Percentiles rank a stretch among this genome's conserved stretches.
These are phyloP conservation scores for Chanos chanos DNA, from an alignment of 2,797 vertebrate genomes.

Conservation along the genomic window DNA sequence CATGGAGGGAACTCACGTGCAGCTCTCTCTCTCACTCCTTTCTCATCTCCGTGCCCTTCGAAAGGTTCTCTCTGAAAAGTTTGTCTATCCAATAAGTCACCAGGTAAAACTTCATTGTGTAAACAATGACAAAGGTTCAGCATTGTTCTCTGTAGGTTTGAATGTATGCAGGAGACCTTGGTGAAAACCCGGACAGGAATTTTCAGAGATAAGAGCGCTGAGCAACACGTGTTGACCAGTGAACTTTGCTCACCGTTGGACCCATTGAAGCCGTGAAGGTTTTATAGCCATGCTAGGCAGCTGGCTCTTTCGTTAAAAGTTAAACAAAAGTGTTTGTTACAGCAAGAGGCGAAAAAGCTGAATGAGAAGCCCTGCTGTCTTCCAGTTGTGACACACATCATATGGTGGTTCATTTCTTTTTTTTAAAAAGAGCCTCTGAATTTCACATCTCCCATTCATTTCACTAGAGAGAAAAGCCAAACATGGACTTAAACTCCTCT, in stretches of 20 bases:
- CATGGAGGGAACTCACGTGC: conserved; percentile 49
- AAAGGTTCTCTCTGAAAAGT: background rate
- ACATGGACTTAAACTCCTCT: no score
- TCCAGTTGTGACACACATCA: conserved; percentile 5
- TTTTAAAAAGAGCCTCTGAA: no score
- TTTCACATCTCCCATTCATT: no score
- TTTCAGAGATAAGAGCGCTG: conserved; percentile 11
- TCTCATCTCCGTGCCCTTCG: conserved; percentile 22
- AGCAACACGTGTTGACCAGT: conserved; percentile 29
- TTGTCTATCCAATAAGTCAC: background rate
- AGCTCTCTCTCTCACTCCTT: conserved; percentile 17
- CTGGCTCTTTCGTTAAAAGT: conserved; percentile 47
- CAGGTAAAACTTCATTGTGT: background rate
- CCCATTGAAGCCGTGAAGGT: conserved; percentile 62
- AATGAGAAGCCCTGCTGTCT: conserved; percentile 11
- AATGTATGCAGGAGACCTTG: background rate
- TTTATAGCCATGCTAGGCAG: conserved; percentile 56
- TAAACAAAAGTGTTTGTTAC: conserved; percentile 41
- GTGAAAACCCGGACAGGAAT: background rate
- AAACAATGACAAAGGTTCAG: background rate
- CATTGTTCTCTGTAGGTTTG: background rate
- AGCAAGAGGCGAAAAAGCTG: conserved; percentile 18
- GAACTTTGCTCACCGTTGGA: conserved; percentile 51
- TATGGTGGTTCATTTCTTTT: no score
- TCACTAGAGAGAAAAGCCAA: no score